Evolutionary conservation across 2,797 vertebrate species (phyloP), one percentile per base, ranked within the genome.

Genomic region (Hippopotamyrus pictus): DNA sequence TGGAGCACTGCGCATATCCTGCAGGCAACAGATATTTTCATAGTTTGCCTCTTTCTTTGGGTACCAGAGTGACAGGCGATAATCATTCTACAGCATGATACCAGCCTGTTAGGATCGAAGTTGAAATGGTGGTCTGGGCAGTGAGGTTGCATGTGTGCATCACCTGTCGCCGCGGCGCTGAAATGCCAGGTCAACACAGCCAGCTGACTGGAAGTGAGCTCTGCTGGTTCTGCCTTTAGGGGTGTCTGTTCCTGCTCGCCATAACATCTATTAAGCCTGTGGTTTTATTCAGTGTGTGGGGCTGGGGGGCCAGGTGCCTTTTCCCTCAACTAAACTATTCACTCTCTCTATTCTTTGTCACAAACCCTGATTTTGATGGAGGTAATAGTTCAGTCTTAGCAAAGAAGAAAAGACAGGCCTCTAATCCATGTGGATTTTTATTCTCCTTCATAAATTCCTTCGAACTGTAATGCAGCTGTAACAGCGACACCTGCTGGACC

Each of bases 401-500:
- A 48, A 51, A 46, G 22, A 50, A 22, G 44, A 29, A 48, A 29
- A 46, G 22, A 50, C 82, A 25, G 6, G 3, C 11, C 44, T 22
- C 2, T 85, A 85, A 85, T 57, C 14, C 59, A 19, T 17, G n/a
- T 25, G 48, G 57, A 22, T 65, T 88, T 88, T 50, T 88, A 25
- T 69, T 62, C 33, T 41, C 8, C 2, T 2, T 12, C n/a, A 25
- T 14, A 53, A 57, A 41, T 86, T 88, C 25, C 53, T 51, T 50
- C 0, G 2, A 57, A 46, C 46, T 12, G 46, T 25, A 50, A 29
- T 4, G 48, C 69, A 46, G 57, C 17, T 69, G 41, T 65, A 65
- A 65, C 82, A 83, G 88, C 2, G 79, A 65, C 88, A 85, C 88
- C 88, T 85, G 57, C 82, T 85, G 88, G 79, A 33, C 37, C 46